Evolutionary conservation across 2,113 vertebrate species (phyloP), one percentile per base, ranked within the genome.

Genomic region (Cyphomyrus plagiostoma): DNA sequence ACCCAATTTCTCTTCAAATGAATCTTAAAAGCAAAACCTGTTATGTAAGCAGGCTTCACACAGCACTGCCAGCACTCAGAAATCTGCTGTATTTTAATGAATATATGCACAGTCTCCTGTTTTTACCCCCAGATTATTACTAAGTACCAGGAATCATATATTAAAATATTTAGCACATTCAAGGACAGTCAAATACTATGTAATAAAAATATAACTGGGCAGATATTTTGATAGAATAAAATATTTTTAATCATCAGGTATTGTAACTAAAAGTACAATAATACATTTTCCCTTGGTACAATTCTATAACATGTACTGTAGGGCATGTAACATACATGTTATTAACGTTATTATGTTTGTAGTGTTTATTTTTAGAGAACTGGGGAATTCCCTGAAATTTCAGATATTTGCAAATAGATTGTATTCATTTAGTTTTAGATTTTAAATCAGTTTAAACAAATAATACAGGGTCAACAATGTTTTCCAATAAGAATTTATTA

Each of bases 1-100:
- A 77, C 52, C 58, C 89, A 53, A 77, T 89, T 88, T 89, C 17
- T 62, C 52, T 58, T 39, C 77, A 82, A 82, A 89, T 82, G 74
- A 52, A 83, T 82, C 49, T 82, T 83, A 82, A 77, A 77, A 89
- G 74, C 26, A 66, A 80, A 35, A 50, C 4, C 66, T 4, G 62
- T 88, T 74, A 88, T 50, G 58, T 48, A 88, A 88, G 87, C 62
- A 74, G 23, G 74, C 48, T 49, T 6, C n/a, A 74, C 23, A 52
- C 23, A 80, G 19, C 15, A 15, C 7, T 26, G 19, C 7, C 74
- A 53, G 17, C 15, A 30, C 50, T 30, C 26, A 19, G 3, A 53
- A 56, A 53, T 26, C 26, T 83, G 11, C 26, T 56, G 74, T 56
- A 83, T 89, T 89, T 82, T 42, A 83, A 50, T 30, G n/a, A 80